Conservation (phyloP, 2,113 vertebrate species). For the Oryctolagus cuniculus region DNA sequence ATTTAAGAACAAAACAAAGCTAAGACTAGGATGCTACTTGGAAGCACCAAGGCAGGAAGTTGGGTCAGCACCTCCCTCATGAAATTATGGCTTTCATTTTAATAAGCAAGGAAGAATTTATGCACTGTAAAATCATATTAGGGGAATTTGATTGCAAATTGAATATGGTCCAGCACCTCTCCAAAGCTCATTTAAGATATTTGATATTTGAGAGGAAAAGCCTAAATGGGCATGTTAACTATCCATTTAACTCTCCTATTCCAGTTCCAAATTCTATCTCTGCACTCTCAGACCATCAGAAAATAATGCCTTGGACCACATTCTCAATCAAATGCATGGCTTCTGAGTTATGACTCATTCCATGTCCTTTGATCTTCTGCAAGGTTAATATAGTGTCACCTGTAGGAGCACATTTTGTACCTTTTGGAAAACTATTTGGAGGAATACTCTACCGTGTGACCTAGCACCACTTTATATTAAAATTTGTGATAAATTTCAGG, state of each 20-base stretch:
- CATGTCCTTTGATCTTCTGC: slow-evolving; percentile 43
- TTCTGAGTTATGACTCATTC: slow-evolving; percentile 44
- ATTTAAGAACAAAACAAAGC: no score
- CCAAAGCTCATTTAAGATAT: slow-evolving; percentile 80
- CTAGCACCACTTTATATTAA: not conserved
- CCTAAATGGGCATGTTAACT: slow-evolving; percentile 73
- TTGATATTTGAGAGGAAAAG: slow-evolving; percentile 77
- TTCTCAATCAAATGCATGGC: slow-evolving; percentile 59
- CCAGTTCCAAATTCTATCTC: slow-evolving; percentile 66
- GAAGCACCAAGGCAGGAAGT: not conserved
- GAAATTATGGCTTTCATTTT: slow-evolving; percentile 75
- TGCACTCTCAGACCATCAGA: slow-evolving; percentile 54
- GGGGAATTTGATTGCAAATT: slow-evolving; percentile 77
- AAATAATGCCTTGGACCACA: slow-evolving; percentile 51
- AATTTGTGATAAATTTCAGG: not conserved
- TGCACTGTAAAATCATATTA: slow-evolving; percentile 72
- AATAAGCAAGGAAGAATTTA: slow-evolving; percentile 70
- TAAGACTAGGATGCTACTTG: not conserved
- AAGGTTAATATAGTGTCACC: not conserved
- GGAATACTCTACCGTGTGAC: not conserved
- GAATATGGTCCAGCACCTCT: slow-evolving; percentile 75
- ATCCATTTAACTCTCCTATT: slow-evolving; percentile 65
- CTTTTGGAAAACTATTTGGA: not conserved
- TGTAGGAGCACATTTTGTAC: not conserved
- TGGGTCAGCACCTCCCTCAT: slow-evolving; percentile 31